Conservation (phyloP, 2,113 vertebrate species). For the Taurulus bubalis region DNA sequence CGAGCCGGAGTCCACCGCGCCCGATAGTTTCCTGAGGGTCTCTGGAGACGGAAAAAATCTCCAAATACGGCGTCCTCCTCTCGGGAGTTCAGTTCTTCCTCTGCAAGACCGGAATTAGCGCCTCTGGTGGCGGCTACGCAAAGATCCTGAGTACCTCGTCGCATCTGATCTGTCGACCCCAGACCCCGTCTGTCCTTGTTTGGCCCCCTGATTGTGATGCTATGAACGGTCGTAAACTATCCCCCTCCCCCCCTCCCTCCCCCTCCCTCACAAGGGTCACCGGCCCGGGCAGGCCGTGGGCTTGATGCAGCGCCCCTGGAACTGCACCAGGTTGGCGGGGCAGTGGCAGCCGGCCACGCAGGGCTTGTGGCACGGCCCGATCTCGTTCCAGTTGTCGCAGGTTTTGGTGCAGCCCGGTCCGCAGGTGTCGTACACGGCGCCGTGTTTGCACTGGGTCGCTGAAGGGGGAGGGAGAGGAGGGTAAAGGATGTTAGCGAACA, state of each 20-base stretch:
- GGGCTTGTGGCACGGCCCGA: constrained; percentile 91
- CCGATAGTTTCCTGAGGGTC: constrained; percentile 38
- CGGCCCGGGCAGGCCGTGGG: constrained; percentile 94
- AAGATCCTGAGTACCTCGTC: constrained; percentile 54
- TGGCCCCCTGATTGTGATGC: constrained; percentile 34
- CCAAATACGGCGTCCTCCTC: not conserved
- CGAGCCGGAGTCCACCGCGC: constrained; percentile 46
- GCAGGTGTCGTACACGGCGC: constrained; percentile 96
- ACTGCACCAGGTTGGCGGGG: constrained; percentile 92
- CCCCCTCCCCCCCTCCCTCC: constrained; percentile 21
- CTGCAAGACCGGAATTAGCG: not conserved
- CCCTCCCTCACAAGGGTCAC: constrained; percentile 83
- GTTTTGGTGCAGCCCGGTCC: constrained; percentile 95
- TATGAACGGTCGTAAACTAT: constrained; percentile 43
- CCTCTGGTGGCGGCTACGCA: constrained; percentile 13
- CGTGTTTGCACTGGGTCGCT: constrained; percentile 95
- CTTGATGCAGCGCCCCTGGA: constrained; percentile 94
- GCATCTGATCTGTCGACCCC: constrained; percentile 32
- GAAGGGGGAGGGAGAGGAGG: not conserved
- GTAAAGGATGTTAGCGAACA: not conserved
- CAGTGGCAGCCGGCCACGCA: constrained; percentile 98
- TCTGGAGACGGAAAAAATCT: constrained; percentile 6
- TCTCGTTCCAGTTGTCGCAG: constrained; percentile 99
- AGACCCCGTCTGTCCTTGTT: constrained; percentile 25
- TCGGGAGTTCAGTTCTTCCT: constrained; percentile 36